Evolutionary conservation across 2,888 invertebrate genomes (phyloP).

Genomic region (Microctonus hyperodae): DNA sequence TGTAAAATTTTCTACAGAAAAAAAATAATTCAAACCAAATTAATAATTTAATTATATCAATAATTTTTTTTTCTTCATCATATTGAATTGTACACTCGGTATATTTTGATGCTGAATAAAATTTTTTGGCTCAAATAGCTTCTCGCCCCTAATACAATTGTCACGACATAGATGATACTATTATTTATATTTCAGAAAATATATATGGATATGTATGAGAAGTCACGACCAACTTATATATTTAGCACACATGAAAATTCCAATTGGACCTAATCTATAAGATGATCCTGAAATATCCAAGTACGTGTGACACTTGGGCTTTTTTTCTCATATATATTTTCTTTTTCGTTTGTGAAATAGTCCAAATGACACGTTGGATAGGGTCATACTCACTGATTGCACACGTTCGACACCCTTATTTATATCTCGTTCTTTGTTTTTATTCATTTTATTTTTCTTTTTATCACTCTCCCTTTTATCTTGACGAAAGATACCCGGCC

Average conservation of each 20-base stretch:
- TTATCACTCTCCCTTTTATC: neutral
- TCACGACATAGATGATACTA: neutral
- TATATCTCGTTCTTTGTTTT: neutral
- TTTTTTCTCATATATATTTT: neutral
- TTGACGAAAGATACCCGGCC: neutral
- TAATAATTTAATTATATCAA: no score
- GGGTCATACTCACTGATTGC: constrained; percentile 12
- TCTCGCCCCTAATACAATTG: neutral
- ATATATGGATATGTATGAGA: neutral
- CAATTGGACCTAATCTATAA: neutral
- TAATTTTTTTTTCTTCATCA: no score
- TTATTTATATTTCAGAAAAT: neutral
- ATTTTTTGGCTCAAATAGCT: neutral
- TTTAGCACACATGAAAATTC: neutral
- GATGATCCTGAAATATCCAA: constrained; percentile 2
- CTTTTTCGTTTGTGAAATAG: neutral
- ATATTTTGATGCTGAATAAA: neutral
- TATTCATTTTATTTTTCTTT: neutral
- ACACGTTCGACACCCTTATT: constrained; percentile 7
- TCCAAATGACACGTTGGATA: constrained; percentile 1
- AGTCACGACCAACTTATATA: neutral
- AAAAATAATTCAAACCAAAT: no score
- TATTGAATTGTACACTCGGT: no score
- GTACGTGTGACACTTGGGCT: neutral
- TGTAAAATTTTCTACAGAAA: no score